Conservation (phyloP, 2,888 invertebrate species). For the Callosobruchus maculatus region DNA sequence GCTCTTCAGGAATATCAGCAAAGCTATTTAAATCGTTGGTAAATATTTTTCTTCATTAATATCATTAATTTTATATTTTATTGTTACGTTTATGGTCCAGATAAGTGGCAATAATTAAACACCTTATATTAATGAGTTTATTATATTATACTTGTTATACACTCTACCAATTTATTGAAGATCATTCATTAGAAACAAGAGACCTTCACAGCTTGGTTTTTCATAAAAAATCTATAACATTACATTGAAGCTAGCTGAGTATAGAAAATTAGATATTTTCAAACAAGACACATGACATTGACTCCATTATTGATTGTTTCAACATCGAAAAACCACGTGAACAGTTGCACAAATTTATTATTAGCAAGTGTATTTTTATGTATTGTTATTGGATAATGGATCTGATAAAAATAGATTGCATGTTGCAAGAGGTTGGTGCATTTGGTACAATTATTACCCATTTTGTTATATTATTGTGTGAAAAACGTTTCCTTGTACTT, state of each 20-base stretch:
- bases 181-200: neutral
- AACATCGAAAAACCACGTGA: neutral
- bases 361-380: neutral
- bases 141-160: too few species aligned
- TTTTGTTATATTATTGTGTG: too few species aligned
- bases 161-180: neutral
- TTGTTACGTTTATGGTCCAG: too few species aligned
- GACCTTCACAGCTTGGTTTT: neutral
- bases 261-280: neutral
- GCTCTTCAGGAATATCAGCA: too few species aligned
- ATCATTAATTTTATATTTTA: too few species aligned
- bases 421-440: too few species aligned
- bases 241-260: neutral
- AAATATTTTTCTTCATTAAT: too few species aligned
- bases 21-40: too few species aligned
- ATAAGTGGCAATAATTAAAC: too few species aligned
- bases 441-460: too few species aligned
- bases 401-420: neutral
- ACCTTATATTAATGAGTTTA: too few species aligned
- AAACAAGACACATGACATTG: neutral
- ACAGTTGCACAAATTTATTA: neutral
- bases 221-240: neutral
- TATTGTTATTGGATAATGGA: neutral
- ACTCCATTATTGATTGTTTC: neutral
- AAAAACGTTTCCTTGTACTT: too few species aligned